Conservation (phyloP, 2,113 vertebrate species). For the Zingel zingel region DNA sequence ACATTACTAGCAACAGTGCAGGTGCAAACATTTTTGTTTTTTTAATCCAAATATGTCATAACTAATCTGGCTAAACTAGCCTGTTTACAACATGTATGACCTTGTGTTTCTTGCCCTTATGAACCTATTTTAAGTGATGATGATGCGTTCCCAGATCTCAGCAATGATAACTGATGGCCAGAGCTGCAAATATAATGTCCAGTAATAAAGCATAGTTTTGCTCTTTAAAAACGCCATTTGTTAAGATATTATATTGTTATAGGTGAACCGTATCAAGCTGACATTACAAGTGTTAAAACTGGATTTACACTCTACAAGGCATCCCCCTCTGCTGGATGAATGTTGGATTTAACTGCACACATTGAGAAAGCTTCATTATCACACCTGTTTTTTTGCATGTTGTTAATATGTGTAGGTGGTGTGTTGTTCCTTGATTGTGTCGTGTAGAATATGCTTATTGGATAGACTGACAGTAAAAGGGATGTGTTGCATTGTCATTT, state of each 20-base stretch:
- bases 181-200: neutral
- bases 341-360: neutral
- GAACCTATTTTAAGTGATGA: neutral
- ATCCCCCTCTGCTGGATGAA: neutral
- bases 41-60: no score
- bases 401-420: neutral
- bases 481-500: neutral
- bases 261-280: neutral
- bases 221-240: neutral
- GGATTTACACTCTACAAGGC: neutral
- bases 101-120: no score
- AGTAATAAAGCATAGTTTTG: neutral
- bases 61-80: no score
- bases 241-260: neutral
- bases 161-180: neutral
- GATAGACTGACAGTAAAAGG: neutral
- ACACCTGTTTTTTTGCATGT: slow-evolving; percentile 8
- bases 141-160: neutral
- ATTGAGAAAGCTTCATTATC: neutral
- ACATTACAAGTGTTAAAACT: neutral
- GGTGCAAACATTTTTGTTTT: no score
- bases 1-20: no score
- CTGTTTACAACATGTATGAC: no score
- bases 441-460: slow-evolving; percentile 2
- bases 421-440: neutral